phyloP scores from a whole-genome alignment of 2,113 vertebrate species.

The Leptocoma aspasia region DNA sequence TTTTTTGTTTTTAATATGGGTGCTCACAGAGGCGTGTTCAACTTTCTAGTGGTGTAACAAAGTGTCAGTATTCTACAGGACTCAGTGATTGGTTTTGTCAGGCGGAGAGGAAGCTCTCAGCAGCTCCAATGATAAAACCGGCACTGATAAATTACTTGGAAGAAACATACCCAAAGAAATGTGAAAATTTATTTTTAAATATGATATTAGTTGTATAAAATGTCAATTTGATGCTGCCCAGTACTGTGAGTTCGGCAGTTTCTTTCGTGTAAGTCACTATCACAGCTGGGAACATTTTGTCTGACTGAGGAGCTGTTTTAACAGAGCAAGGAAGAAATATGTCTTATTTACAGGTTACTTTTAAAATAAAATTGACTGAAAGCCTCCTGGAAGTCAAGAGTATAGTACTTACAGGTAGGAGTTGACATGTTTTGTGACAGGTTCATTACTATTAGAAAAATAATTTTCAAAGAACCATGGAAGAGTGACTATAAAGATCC shows the following conservation, averaged over 20 bases:
- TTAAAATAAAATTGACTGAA: background rate
- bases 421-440: background rate
- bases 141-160: background rate
- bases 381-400: background rate
- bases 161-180: background rate
- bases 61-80: background rate
- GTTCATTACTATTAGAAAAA: background rate
- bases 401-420: background rate
- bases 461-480: background rate
- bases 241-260: background rate
- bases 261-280: background rate
- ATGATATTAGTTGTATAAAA: background rate
- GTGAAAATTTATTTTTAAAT: background rate
- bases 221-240: background rate
- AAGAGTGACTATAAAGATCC: background rate
- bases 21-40: background rate
- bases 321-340: background rate
- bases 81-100: background rate
- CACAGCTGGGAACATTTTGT: background rate
- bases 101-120: background rate
- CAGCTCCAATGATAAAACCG: background rate
- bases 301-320: background rate
- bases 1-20: background rate
- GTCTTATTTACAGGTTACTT: background rate
- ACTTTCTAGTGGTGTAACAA: background rate